These are phyloP conservation scores for Micrasema longulum DNA, from an alignment of 1,140 invertebrate genomes.

Conservation along the genomic window DNA sequence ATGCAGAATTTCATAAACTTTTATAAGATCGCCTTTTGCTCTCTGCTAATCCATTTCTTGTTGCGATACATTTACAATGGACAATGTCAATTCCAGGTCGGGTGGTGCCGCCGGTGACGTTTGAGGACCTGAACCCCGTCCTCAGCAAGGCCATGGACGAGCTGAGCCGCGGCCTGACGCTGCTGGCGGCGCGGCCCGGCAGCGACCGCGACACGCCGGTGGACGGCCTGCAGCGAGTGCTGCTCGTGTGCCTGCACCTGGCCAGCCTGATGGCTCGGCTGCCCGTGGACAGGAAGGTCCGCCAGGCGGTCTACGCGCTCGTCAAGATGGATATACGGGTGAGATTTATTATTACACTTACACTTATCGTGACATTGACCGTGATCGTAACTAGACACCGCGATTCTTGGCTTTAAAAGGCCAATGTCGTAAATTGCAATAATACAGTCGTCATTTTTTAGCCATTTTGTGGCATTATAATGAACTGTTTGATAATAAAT, in stretches of 20 bases:
- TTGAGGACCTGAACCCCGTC: constrained; percentile 84
- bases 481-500: too few species aligned
- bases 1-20: too few species aligned
- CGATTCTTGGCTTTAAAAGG: too few species aligned
- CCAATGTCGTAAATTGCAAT: too few species aligned
- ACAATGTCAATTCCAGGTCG: too few species aligned
- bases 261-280: constrained; percentile 80
- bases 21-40: too few species aligned
- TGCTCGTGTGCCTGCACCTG: constrained; percentile 88
- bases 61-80: too few species aligned
- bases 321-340: constrained; percentile 80
- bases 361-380: neutral
- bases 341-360: constrained; percentile 2
- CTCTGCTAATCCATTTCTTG: too few species aligned
- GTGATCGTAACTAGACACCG: neutral
- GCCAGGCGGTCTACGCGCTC: constrained; percentile 77
- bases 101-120: constrained; percentile 81
- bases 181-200: constrained; percentile 67
- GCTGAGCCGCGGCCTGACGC: constrained; percentile 70
- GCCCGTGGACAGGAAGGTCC: constrained; percentile 69
- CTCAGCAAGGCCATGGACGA: constrained; percentile 83
- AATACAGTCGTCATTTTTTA: too few species aligned
- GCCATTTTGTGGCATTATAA: too few species aligned
- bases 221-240: constrained; percentile 82
- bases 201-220: constrained; percentile 76